Base-by-base conservation (phyloP, 2,113 vertebrate species). In the Protomyctophum bolini region DNA sequence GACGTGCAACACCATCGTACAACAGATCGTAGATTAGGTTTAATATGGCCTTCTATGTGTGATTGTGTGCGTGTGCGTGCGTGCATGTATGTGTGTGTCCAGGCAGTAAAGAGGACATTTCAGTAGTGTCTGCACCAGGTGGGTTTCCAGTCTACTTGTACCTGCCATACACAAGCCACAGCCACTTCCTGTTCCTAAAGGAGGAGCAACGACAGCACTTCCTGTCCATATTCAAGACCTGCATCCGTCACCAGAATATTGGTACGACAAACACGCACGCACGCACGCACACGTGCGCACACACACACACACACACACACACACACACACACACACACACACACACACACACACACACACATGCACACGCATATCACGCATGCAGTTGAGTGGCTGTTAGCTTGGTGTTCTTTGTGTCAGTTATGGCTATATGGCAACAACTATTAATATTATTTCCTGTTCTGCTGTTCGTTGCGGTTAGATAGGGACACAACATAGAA, bases 131-230 rank as follows among this genome's bases (percentile, higher is more conserved):
- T 0, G 77, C 94, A 65, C 91, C 95, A 0, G 94, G 81, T 68
- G 87, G 83, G 0, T 95, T 94, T 80, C 93, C 95, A 0, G 95
- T 98, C 10, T 96, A 93, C 80, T 87, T 98, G 79, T 94, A 94
- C 90, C 94, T 94, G 69, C 94, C 95, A 0, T 96, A 94, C 54
- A 58, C 80, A 77, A 91, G 91, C 51, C 91, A 96, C 8, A 87
- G 85, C 74, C 96, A 91, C 92, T 97, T 95, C 78, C 94, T 95
- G 79, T 97, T 95, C 84, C 66, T 83, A 0, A 87, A 94, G 75
- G 86, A 91, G 0, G 81, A 70, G 0, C 86, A 91, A 14, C 93
- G 93, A 86, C 84, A 81, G 48, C 80, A 51, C 72, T 95, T 97
- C 80, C 90, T 94, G 0, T 83, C 93, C 0, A 11, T 85, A 28